Evolutionary conservation across 2,797 vertebrate genomes (phyloP), one percentile per base, ranked within the genome.

Genomic region (Taeniopygia guttata): DNA sequence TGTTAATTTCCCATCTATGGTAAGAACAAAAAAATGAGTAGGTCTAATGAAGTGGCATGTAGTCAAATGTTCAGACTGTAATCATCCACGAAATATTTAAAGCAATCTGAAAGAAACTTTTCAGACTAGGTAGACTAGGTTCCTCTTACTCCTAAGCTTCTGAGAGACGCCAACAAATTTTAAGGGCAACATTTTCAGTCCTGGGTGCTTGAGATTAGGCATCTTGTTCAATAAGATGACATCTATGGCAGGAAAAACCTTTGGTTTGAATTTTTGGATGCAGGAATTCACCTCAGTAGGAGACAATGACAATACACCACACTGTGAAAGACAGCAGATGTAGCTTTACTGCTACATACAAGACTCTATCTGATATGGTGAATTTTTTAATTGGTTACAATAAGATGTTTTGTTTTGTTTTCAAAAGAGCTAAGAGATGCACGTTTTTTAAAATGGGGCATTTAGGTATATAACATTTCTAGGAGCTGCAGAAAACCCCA

Each of bases 41-140:
- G 70, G 80, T 46, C 92, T 96, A 96, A 96, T 96, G 91, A 96
- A 96, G 95, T 96, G 96, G 89, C 90, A 93, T 88, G 93, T 89
- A 94, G 54, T 95, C 86, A 78, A 93, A 96, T 81, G 92, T 91
- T 95, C 94, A 94, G 87, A 89, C 94, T 85, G 52, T 84, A 89
- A 93, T 81, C 95, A 91, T 94, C 89, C 85, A 82, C 91, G 8
- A 87, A 91, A 78, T 91, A 93, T 90, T 95, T 91, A 63, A 95
- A 88, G 91, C 87, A 90, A 97, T 89, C 91, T 88, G 93, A 96
- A 95, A 88, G 87, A 91, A 96, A 94, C 76, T 91, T 96, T 94
- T 94, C 83, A 91, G 73, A 79, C 94, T 14, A 84, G 89, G 87
- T 93, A 91, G 87, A 88, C 85, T 51, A 72, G 85, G 67, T 83